These are phyloP conservation scores for Eucidaris tribuloides DNA, from an alignment of 35 echinoderm and acorn worm species.

Conservation along the genomic window DNA sequence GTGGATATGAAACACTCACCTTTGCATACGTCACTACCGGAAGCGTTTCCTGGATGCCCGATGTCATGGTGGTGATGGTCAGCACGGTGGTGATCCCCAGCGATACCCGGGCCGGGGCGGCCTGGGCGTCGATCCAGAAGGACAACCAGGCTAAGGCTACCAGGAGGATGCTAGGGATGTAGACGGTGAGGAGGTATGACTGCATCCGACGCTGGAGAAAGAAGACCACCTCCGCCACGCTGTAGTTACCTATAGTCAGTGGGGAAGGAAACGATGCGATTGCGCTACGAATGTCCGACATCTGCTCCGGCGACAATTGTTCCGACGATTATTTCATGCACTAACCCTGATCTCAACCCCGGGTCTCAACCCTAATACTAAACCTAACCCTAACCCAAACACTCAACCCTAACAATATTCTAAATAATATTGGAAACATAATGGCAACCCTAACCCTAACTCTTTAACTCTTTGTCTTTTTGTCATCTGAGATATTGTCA, in stretches of 20 bases:
- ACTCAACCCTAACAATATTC: too few species aligned
- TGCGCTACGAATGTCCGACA: too few species aligned
- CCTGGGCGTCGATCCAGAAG: constrained; percentile 69
- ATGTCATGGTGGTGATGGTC: constrained; percentile 68
- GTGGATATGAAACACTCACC: constrained; percentile 23
- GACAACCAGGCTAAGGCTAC: constrained; percentile 67
- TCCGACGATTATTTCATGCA: too few species aligned
- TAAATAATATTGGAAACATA: too few species aligned
- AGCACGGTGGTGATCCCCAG: constrained; percentile 73
- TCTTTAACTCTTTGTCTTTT: too few species aligned
- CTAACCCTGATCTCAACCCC: too few species aligned
- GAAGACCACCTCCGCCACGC: constrained; percentile 31
- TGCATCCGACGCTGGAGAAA: constrained; percentile 55
- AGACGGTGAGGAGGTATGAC: constrained; percentile 60
- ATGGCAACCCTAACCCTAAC: too few species aligned
- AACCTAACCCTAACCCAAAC: too few species aligned
- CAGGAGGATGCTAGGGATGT: constrained; percentile 56
- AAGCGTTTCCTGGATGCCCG: constrained; percentile 62
- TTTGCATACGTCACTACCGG: constrained; percentile 65
- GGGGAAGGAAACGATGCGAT: too few species aligned
- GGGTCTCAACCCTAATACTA: too few species aligned
- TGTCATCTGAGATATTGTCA: too few species aligned
- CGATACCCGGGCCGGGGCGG: constrained; percentile 58
- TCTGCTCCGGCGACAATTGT: too few species aligned
- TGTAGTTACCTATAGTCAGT: constrained; percentile 66